These are phyloP conservation scores for Coptotermes formosanus DNA, from an alignment of 1,140 invertebrate species.

Conservation along the genomic window DNA sequence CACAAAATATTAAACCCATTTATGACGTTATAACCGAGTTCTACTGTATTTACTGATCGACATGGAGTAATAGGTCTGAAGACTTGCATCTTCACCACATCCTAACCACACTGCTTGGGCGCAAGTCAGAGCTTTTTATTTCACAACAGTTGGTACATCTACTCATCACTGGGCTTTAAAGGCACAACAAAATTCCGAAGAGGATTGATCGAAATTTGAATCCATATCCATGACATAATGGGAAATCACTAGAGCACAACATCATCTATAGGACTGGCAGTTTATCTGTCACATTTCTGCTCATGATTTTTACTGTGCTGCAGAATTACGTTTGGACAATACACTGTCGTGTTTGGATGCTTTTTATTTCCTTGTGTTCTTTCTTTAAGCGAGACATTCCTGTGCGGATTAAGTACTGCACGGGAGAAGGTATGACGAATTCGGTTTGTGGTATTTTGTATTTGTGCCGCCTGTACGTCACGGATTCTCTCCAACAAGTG, in stretches of 20 bases:
- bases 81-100: too few relatives aligned
- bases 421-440: neutral
- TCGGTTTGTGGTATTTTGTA: slow-evolving; percentile 18
- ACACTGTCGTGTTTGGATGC: neutral
- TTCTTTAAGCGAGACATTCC: neutral
- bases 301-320: neutral
- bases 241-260: neutral
- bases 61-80: too few relatives aligned
- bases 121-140: too few relatives aligned
- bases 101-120: too few relatives aligned
- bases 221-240: neutral
- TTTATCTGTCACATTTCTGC: neutral
- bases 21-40: too few relatives aligned
- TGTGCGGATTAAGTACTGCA: neutral
- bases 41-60: too few relatives aligned
- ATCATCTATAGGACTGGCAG: too few relatives aligned
- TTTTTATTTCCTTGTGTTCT: neutral
- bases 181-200: neutral
- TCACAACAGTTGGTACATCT: too few relatives aligned
- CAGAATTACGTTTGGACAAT: neutral
- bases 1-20: too few relatives aligned
- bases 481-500: slow-evolving; percentile 18
- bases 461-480: slow-evolving; percentile 22
- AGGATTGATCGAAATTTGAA: neutral
- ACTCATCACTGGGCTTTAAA: too few relatives aligned